phyloP scores from a whole-genome alignment of 2,797 vertebrate species.

The Myotis pilosus region DNA sequence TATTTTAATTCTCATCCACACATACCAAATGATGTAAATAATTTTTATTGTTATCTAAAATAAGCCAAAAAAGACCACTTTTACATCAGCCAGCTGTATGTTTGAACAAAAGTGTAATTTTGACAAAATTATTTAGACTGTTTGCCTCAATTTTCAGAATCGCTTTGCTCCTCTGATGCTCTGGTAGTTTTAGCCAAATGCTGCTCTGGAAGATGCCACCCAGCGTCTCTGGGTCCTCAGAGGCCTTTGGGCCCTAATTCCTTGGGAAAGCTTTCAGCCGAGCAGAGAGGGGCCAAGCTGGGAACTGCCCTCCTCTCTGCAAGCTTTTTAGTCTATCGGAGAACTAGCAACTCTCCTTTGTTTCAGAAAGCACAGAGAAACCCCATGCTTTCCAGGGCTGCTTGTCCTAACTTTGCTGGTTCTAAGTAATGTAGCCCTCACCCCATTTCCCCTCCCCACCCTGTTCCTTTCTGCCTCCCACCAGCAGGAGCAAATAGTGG shows the following conservation, averaged over 20 bases:
- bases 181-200: not conserved
- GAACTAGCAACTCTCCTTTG: not conserved
- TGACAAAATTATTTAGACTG: conserved; percentile 7
- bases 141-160: conserved; percentile 40
- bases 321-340: not conserved
- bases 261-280: not conserved
- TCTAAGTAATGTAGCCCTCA: not conserved
- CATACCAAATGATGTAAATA: not conserved
- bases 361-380: conserved; percentile 15
- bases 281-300: not conserved
- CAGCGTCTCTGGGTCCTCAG: not conserved
- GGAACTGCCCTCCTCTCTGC: not conserved
- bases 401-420: not conserved
- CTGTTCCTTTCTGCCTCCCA: not conserved
- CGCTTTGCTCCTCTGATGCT: not conserved
- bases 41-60: conserved; percentile 8
- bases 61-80: not conserved
- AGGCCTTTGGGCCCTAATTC: not conserved
- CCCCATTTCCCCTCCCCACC: not conserved
- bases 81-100: not conserved
- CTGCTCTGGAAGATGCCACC: not conserved
- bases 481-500: not conserved
- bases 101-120: conserved; percentile 20
- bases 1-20: not conserved
- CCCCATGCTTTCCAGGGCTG: no score